phyloP scores from a whole-genome alignment of 2,797 vertebrate species.

The Myiotriccus ornatus region DNA sequence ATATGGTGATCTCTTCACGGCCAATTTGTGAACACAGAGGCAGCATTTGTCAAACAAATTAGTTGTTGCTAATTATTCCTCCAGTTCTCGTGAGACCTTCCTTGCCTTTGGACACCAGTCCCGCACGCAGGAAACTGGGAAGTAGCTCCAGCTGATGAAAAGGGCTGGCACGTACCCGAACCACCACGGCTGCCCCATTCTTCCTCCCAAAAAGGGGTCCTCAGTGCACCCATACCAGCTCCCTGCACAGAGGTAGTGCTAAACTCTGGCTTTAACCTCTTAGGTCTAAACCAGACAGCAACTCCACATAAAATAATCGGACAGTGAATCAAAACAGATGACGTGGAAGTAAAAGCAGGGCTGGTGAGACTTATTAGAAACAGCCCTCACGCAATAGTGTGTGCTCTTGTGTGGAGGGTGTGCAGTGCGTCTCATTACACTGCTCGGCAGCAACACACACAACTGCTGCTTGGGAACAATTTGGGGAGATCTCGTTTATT shows the following conservation, averaged over 20 bases:
- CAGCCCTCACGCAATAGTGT: not conserved
- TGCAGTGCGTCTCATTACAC: not conserved
- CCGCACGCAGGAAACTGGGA: not conserved
- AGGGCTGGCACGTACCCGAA: not conserved
- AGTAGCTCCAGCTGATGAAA: not conserved
- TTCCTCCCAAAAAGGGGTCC: not conserved
- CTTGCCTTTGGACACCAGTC: slow-evolving; percentile 34
- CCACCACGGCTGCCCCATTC: not conserved
- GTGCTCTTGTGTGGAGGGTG: not conserved
- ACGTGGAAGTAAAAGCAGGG: slow-evolving; percentile 29
- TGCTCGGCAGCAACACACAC: not conserved
- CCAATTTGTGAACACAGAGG: slow-evolving; percentile 65
- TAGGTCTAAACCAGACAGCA: not conserved
- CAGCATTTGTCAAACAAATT: slow-evolving; percentile 62
- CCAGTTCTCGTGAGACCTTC: slow-evolving; percentile 32
- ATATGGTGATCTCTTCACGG: slow-evolving; percentile 66
- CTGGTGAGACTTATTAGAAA: slow-evolving; percentile 36
- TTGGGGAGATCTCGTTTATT: not conserved
- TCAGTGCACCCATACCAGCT: not conserved
- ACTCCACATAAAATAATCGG: not conserved
- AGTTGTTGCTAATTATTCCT: slow-evolving; percentile 62
- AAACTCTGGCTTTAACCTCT: not conserved
- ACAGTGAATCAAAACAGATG: slow-evolving; percentile 37
- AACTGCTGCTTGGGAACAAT: slow-evolving; percentile 19
- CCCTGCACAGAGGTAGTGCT: not conserved